Evolutionary conservation across 1,140 invertebrate genomes (phyloP), one percentile per base, ranked within the genome.

Genomic region (Octopus sinensis): DNA sequence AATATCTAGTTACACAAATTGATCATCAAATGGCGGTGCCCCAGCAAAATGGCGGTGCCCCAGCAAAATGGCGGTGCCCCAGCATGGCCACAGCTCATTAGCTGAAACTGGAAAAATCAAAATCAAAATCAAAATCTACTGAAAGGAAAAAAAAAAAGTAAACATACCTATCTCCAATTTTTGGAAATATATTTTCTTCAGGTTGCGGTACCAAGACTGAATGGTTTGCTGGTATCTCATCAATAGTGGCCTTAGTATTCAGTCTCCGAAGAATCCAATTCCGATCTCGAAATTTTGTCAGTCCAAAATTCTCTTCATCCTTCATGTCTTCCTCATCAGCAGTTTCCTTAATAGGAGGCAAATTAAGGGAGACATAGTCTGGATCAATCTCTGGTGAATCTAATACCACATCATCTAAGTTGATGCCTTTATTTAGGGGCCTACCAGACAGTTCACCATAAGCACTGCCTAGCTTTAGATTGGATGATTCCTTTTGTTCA

Each of bases 331-430:
- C 87, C 80, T 88, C 87, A 80, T 89, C 88, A 6, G 86, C 81
- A 77, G 88, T 87, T 81, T 89, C 88, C 9, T 86, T 81, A 76
- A 89, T 88, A n/a, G 86, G 86, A n/a, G 83, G 86, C n/a, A 88
- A 83, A 85, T 88, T 90, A 86, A 90, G 86, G 6, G 87, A 88
- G 76, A 88, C 82, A 79, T 88, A 82, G 82, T 88, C 88, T 9
- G 87, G 87, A 75, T 88, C 87, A 54, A 89, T 79, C 79, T 88
- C 89, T 30, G 85, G 83, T 6, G 84, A 81, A 62, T 82, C 81
- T 80, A 87, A 87, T 54, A 88, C 86, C 52, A 86, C 83, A 56
- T 86, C 85, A 4, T 88, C 86, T n/a, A 89, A 87, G 79, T 88
- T 86, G 4, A 87, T 43, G 30, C 30, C 30, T 43, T 43, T 43